A percentile compares a stretch with the other conserved stretches of the same genome.
Evolutionary conservation across 1,140 invertebrate genomes (phyloP).

Genomic region (Hycleus cichorii): DNA sequence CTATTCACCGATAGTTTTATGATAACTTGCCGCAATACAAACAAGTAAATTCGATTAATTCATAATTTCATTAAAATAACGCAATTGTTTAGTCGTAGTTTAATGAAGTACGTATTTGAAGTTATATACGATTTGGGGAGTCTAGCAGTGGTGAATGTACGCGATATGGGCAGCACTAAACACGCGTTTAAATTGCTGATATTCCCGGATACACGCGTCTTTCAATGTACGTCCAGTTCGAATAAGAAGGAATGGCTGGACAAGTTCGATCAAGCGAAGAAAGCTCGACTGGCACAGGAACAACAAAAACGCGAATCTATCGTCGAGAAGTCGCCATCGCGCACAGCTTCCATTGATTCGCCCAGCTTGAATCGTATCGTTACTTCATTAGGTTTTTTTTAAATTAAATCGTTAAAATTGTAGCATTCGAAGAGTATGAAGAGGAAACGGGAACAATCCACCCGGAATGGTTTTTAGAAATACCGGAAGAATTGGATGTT

Average conservation of each 20-base stretch:
- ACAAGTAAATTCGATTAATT: slow-evolving; percentile 26
- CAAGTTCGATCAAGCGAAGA: slow-evolving; percentile 87
- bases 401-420: slow-evolving; percentile 20
- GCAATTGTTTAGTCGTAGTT: slow-evolving; percentile 52
- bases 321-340: slow-evolving; percentile 41
- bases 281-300: slow-evolving; percentile 65
- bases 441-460: slow-evolving; percentile 49
- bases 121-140: slow-evolving; percentile 84
- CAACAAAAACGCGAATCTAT: slow-evolving; percentile 47
- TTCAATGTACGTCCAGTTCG: slow-evolving; percentile 79
- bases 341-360: slow-evolving; percentile 45
- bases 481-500: slow-evolving; percentile 93
- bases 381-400: too few species aligned
- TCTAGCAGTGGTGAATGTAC: slow-evolving; percentile 91
- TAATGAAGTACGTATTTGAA: slow-evolving; percentile 84
- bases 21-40: slow-evolving; percentile 60
- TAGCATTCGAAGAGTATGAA: slow-evolving; percentile 47
- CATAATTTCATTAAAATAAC: too few species aligned
- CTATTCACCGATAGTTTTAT: slow-evolving; percentile 76
- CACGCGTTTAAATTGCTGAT: slow-evolving; percentile 91
- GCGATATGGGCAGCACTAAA: slow-evolving; percentile 83
- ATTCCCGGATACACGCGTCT: slow-evolving; percentile 88
- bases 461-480: slow-evolving; percentile 87
- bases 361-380: slow-evolving; percentile 32
- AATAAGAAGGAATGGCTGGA: slow-evolving; percentile 93